Conservation (phyloP, 1,140 invertebrate species). For the Rhopalosiphum padi region DNA sequence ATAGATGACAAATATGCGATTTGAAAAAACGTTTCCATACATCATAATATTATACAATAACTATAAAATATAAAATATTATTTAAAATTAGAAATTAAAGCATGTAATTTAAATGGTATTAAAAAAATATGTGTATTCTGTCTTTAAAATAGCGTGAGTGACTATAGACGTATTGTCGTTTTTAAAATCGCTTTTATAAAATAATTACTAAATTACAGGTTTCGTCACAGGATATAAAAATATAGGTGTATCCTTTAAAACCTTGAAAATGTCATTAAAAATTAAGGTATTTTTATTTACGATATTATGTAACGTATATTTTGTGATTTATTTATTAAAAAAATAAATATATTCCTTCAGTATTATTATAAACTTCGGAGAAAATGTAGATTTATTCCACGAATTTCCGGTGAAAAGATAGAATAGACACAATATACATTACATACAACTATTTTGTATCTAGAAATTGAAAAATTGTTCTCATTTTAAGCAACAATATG, state of each 20-base stretch:
- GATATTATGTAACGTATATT: not conserved
- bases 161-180: not conserved
- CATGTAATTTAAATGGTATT: not conserved
- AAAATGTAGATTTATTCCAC: not conserved
- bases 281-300: not conserved
- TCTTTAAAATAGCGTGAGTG: not conserved
- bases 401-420: not conserved
- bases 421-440: not conserved
- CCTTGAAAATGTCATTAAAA: not conserved
- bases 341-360: not conserved
- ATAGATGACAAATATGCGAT: not conserved
- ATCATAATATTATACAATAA: not conserved
- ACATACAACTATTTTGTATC: not conserved
- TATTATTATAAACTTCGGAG: not conserved
- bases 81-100: not conserved
- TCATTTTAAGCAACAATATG: not conserved
- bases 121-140: not conserved
- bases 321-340: not conserved
- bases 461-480: not conserved
- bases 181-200: not conserved
- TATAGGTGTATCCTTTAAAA: not conserved
- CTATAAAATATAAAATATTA: not conserved
- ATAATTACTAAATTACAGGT: not conserved
- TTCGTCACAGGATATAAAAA: not conserved
- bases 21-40: not conserved